These are phyloP conservation scores for Hippocampus abdominalis DNA, from an alignment of 2,113 vertebrate species.

Conservation along the genomic window DNA sequence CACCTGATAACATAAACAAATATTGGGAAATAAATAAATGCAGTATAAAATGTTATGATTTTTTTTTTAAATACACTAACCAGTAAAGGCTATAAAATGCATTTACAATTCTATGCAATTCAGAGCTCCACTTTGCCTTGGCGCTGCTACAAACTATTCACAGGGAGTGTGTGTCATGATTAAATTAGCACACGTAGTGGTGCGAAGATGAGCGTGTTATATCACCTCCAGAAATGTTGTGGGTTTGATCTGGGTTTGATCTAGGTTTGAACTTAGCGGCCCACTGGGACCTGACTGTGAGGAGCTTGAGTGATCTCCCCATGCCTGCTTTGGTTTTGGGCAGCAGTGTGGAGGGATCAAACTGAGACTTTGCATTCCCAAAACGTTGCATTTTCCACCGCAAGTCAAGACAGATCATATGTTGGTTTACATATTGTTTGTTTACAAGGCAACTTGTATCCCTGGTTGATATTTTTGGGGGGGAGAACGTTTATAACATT, in stretches of 20 bases:
- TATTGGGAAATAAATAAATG: not conserved
- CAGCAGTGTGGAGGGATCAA: not conserved
- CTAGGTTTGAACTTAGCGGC: not conserved
- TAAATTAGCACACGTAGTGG: not conserved
- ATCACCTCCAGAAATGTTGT: not conserved
- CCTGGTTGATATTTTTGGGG: not conserved
- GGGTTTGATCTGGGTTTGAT: not conserved
- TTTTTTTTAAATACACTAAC: no score
- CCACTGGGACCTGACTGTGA: not conserved
- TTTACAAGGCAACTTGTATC: not conserved
- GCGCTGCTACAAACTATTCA: not conserved
- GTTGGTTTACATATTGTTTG: constrained; percentile 1
- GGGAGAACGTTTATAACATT: not conserved
- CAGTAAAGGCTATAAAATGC: not conserved
- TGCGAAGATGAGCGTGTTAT: not conserved
- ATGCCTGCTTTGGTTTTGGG: constrained; percentile 1
- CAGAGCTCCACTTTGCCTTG: not conserved
- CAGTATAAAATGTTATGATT: not conserved
- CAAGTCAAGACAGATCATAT: not conserved
- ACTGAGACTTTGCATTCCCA: not conserved
- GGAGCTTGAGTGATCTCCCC: constrained; percentile 1
- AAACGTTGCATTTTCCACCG: not conserved
- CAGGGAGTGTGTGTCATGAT: not conserved
- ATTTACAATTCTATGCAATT: not conserved
- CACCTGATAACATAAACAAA: not conserved